A percentile compares a stretch with the other conserved stretches of the same genome.
These are phyloP conservation scores for Balearica regulorum DNA, from an alignment of 2,797 vertebrate species.

Conservation along the genomic window DNA sequence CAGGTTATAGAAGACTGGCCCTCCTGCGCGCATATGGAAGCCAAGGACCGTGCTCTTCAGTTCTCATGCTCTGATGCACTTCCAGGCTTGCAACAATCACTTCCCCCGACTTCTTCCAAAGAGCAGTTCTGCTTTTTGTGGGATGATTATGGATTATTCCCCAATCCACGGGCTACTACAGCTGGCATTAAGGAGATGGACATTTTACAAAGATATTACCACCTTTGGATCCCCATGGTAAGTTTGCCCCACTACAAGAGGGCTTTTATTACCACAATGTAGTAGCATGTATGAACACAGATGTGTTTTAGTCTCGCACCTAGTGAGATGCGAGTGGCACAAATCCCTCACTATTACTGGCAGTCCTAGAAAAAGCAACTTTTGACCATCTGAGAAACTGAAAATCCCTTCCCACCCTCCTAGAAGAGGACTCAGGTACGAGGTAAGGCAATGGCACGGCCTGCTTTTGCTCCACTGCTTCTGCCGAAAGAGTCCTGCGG, in stretches of 20 bases:
- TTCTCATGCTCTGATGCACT: background rate
- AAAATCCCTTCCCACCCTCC: background rate
- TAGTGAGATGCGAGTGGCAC: background rate
- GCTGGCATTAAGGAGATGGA: background rate
- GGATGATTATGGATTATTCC: background rate
- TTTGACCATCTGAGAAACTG: background rate
- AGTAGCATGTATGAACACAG: accelerated
- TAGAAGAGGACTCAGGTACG: accelerated
- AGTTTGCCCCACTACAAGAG: background rate
- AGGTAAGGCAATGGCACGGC: background rate
- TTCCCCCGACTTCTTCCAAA: background rate
- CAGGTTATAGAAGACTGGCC: background rate
- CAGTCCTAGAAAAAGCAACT: background rate
- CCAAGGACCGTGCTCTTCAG: background rate
- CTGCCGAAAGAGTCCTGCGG: background rate
- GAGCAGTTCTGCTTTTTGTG: background rate
- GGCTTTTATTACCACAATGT: background rate
- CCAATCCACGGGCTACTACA: accelerated
- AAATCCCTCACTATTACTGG: background rate
- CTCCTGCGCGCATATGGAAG: accelerated
- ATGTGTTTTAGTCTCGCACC: background rate
- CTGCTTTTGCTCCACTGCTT: background rate
- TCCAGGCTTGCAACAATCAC: background rate
- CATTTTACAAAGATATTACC: background rate
- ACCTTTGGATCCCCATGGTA: background rate